Conservation (phyloP, 2,888 invertebrate species). For the Acleris sparsana region DNA sequence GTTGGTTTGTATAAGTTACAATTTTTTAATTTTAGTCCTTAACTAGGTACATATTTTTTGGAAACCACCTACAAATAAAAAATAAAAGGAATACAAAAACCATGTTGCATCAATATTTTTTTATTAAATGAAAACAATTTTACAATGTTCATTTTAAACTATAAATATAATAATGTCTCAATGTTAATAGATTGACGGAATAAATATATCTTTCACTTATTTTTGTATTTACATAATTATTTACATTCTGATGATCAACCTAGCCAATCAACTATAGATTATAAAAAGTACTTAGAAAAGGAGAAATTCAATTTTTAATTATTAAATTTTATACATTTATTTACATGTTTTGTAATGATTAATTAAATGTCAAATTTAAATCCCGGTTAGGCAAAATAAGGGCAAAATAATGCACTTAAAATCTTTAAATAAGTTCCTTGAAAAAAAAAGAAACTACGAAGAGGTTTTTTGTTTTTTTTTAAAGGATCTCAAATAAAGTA, state of each 20-base stretch:
- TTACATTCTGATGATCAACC: conserved; percentile 59
- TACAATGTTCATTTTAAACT: conserved; percentile 76
- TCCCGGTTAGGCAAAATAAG: conserved; percentile 4
- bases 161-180: conserved; percentile 74
- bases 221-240: conserved; percentile 74
- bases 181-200: conserved; percentile 73
- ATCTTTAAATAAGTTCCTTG: too few relatives aligned
- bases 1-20: too few relatives aligned
- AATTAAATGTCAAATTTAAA: conserved; percentile 19
- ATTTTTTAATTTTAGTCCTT: too few relatives aligned
- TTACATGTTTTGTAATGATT: conserved; percentile 54
- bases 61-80: background rate
- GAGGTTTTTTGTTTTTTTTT: too few relatives aligned
- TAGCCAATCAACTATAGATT: conserved; percentile 60
- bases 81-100: conserved; percentile 34
- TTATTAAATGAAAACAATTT: conserved; percentile 80
- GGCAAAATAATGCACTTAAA: background rate
- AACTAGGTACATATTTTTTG: background rate
- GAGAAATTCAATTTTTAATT: conserved; percentile 50
- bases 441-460: too few relatives aligned
- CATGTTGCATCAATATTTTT: conserved; percentile 58
- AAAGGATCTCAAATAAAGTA: background rate
- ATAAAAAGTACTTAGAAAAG: conserved; percentile 64
- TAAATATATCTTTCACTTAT: conserved; percentile 73
- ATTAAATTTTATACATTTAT: conserved; percentile 70